Base-by-base conservation (phyloP, 2,888 invertebrate species). In the Endomychus coccineus region DNA sequence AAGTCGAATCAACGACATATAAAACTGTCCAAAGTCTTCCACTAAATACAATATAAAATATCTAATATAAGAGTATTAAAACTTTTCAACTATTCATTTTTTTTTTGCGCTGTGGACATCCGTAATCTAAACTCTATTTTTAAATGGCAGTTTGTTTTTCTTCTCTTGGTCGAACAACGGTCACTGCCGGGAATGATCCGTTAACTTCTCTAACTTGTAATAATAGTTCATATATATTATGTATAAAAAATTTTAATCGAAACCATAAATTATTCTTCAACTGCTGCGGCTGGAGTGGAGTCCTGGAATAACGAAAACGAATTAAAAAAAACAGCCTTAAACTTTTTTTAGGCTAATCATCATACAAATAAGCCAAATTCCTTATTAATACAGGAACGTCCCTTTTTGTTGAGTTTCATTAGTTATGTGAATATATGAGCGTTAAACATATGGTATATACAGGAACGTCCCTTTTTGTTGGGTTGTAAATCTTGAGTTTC, bases 151-250 rank as follows among this genome's bases (percentile, higher is more conserved):
- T 63, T 58, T 52, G 46, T 53, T 51, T 51, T 49, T 48, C 46
- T 49, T 43, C 46, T 49, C 51, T 59, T 63, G 62, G 61, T 62
- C 61, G 54, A 54, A 57, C 47, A 48, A 51, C 50, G 52, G 51
- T 52, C 54, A 58, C 61, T 64, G 62, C 62, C 62, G 50, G 58
- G 61, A 63, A 61, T 63, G 62, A 61, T 61, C 56, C 55, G 52
- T 50, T 50, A 47, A 25, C 21, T 22, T 10, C 36, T 21, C 29
- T 29, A 31, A 31, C 27, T 37, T 15, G 27, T 37, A 37, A 28
- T 17, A 16, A 25, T 37, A 37, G 11, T 13, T 36, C 34, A 29
- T 34, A 16, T 14, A 16, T 28, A 28, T 44, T 36, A 36, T 28
- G 29, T 27, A 33, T 28, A 33, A 22, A 27, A 37, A 32, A 28